These are phyloP conservation scores for Dasysyrphus albostriatus DNA, from an alignment of 2,888 invertebrate species.

Conservation along the genomic window DNA sequence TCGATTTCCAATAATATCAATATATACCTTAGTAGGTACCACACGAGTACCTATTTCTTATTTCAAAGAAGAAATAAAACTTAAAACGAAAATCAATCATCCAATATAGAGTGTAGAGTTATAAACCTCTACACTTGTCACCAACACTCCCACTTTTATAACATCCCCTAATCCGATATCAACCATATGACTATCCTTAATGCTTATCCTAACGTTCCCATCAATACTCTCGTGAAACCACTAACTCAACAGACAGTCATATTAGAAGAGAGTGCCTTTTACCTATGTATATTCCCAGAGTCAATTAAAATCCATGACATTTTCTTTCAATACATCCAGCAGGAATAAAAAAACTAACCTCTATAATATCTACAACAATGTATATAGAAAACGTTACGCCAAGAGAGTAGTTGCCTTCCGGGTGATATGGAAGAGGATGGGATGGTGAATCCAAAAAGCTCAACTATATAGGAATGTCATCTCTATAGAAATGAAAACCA, in stretches of 20 bases:
- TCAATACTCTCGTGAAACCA: slow-evolving; percentile 8
- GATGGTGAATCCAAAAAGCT: slow-evolving; percentile 16
- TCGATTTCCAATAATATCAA: slow-evolving; percentile 8
- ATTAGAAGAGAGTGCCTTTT: slow-evolving; percentile 20
- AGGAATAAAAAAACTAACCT: slow-evolving; percentile 29
- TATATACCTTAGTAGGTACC: background rate
- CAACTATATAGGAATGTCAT: slow-evolving; percentile 31
- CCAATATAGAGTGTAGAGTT: background rate
- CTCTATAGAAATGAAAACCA: slow-evolving; percentile 31
- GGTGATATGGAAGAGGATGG: background rate
- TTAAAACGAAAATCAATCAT: slow-evolving; percentile 9
- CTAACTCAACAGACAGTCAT: slow-evolving; percentile 13
- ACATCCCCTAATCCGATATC: slow-evolving; percentile 56
- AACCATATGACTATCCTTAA: slow-evolving; percentile 41
- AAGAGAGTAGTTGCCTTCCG: background rate
- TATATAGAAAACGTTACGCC: background rate
- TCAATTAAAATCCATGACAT: slow-evolving; percentile 61
- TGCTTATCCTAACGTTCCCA: slow-evolving; percentile 24
- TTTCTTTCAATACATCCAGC: slow-evolving; percentile 8
- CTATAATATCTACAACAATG: slow-evolving; percentile 51
- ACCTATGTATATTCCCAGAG: slow-evolving; percentile 49
- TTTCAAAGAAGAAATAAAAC: background rate
- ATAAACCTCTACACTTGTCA: slow-evolving; percentile 12
- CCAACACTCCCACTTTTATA: slow-evolving; percentile 25
- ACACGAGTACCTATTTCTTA: background rate